These are phyloP conservation scores for Bungarus multicinctus DNA, from an alignment of 2,113 vertebrate genomes.

Conservation along the genomic window DNA sequence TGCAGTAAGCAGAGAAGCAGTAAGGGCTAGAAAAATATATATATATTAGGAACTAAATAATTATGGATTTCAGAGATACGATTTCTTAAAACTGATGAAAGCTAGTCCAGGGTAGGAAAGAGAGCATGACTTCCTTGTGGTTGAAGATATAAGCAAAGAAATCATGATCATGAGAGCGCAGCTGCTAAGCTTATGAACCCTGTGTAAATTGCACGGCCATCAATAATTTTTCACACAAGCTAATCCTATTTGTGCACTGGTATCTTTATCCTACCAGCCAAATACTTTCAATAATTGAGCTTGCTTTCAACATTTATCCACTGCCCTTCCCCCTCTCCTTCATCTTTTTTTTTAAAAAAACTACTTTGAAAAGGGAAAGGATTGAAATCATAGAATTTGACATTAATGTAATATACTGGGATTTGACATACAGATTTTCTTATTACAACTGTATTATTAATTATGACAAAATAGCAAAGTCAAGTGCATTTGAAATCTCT, in stretches of 20 bases:
- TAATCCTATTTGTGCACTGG: constrained; percentile 49
- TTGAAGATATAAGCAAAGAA: constrained; percentile 32
- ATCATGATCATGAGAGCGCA: background rate
- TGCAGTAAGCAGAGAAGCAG: background rate
- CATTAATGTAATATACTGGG: constrained; percentile 14
- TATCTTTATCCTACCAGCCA: constrained; percentile 23
- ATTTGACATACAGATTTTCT: constrained; percentile 32
- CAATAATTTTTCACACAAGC: constrained; percentile 19
- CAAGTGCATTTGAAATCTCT: background rate
- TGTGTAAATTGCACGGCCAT: constrained; percentile 25
- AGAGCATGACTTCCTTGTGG: constrained; percentile 14
- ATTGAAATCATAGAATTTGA: constrained; percentile 25
- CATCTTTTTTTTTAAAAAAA: background rate
- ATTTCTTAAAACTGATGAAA: constrained; percentile 38
- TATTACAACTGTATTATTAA: background rate
- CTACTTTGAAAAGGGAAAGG: background rate
- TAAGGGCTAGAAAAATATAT: background rate
- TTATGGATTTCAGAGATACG: background rate
- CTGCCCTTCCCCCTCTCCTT: background rate
- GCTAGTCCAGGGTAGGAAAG: constrained; percentile 31
- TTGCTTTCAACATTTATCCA: constrained; percentile 9
- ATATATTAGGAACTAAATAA: background rate
- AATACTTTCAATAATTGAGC: constrained; percentile 22
- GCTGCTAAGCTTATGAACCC: constrained; percentile 34
- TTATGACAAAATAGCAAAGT: background rate